Conservation (phyloP, 2,113 vertebrate species). For the Perca schrenkii region DNA sequence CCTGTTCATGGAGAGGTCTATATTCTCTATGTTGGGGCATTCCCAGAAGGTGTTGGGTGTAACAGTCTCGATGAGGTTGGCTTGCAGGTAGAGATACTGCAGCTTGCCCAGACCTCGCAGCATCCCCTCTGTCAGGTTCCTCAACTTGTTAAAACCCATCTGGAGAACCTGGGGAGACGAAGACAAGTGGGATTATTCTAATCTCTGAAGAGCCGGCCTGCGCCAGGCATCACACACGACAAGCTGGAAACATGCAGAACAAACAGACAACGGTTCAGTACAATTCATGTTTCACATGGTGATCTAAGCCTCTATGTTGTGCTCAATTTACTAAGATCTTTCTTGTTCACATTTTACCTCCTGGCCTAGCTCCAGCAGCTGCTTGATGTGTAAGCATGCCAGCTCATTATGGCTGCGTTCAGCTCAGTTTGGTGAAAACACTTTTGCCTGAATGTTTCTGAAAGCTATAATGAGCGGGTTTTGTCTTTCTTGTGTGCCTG, state of each 20-base stretch:
- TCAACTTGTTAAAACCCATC: slow-evolving; percentile 86
- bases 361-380: slow-evolving; percentile 56
- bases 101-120: slow-evolving; percentile 95
- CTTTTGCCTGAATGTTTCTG: slow-evolving; percentile 50
- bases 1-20: slow-evolving; percentile 98
- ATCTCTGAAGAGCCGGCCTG: slow-evolving; percentile 61
- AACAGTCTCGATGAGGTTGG: slow-evolving; percentile 96
- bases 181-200: slow-evolving; percentile 81
- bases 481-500: slow-evolving; percentile 28
- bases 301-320: slow-evolving; percentile 62
- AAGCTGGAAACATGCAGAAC: slow-evolving; percentile 57
- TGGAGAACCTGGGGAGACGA: slow-evolving; percentile 79
- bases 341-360: slow-evolving; percentile 60
- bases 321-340: slow-evolving; percentile 56
- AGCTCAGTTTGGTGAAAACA: slow-evolving; percentile 49
- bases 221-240: slow-evolving; percentile 55
- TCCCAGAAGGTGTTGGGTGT: slow-evolving; percentile 97
- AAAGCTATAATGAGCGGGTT: slow-evolving; percentile 40
- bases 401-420: slow-evolving; percentile 64
- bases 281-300: slow-evolving; percentile 66
- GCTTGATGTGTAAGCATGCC: slow-evolving; percentile 44
- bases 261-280: slow-evolving; percentile 62
- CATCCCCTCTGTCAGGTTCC: slow-evolving; percentile 96
- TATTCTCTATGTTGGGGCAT: slow-evolving; percentile 95
- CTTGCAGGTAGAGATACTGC: slow-evolving; percentile 99